Percentiles rank a stretch among this genome's conserved stretches.
These are phyloP conservation scores for Hexactinellida sp. DNA, from an alignment of 37 sponge, comb jelly and placozoan species.

Conservation along the genomic window DNA sequence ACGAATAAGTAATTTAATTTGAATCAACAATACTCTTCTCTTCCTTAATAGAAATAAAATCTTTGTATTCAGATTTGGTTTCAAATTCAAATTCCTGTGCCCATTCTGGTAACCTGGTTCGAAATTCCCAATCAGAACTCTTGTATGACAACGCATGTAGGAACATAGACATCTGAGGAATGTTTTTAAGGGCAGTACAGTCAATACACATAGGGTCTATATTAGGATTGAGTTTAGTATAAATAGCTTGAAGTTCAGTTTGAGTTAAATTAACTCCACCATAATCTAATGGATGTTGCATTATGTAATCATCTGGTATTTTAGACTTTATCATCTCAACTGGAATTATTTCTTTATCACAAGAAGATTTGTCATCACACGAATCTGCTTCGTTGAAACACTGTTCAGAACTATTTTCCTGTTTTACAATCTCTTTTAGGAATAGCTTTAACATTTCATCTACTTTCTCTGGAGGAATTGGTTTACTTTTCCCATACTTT, in stretches of 20 bases:
- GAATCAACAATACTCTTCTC: too few relatives aligned
- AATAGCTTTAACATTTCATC: background rate
- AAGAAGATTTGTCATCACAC: background rate
- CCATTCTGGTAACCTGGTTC: constrained; percentile 54
- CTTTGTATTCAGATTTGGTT: background rate
- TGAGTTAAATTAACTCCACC: background rate
- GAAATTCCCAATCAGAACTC: constrained; percentile 70
- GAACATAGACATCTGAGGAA: constrained; percentile 39
- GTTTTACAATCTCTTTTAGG: background rate
- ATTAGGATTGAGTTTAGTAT: constrained; percentile 10
- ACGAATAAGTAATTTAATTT: too few relatives aligned
- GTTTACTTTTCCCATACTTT: background rate
- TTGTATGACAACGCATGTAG: constrained; percentile 77
- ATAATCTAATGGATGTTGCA: background rate
- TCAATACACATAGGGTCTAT: background rate
- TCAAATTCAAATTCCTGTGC: constrained; percentile 22
- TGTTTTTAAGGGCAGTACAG: background rate
- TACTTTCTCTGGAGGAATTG: background rate
- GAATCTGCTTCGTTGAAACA: background rate
- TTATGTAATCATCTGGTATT: background rate
- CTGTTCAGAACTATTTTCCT: background rate
- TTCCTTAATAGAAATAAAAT: background rate
- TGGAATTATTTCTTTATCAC: background rate
- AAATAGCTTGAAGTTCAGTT: background rate
- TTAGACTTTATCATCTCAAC: background rate